A percentile compares a stretch with the other conserved stretches of the same genome.
phyloP scores from a whole-genome alignment of 2,888 invertebrate genomes.

The Macrosiphum euphorbiae region DNA sequence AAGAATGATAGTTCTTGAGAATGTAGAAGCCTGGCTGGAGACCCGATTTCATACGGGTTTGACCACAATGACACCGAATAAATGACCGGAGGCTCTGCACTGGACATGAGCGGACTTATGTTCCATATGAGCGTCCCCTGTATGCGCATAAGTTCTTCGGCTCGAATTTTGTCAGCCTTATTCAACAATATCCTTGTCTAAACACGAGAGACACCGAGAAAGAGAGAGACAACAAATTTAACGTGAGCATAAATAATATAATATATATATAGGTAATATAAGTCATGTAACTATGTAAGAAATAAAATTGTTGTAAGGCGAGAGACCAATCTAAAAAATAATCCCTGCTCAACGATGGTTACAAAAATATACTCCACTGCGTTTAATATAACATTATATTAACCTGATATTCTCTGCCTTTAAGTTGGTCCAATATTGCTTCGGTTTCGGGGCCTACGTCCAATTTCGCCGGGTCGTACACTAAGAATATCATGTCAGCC shows the following conservation, averaged over 20 bases:
- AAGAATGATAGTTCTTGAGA: slow-evolving; percentile 92
- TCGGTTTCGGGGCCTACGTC: slow-evolving; percentile 96
- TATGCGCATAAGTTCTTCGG: slow-evolving; percentile 92
- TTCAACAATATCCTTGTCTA: slow-evolving; percentile 93
- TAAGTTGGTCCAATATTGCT: slow-evolving; percentile 93
- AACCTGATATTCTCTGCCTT: slow-evolving; percentile 92
- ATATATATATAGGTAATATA: neutral
- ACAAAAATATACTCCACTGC: neutral
- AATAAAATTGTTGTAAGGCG: neutral
- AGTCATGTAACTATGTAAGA: neutral
- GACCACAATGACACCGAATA: slow-evolving; percentile 93
- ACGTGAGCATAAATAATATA: neutral
- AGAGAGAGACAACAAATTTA: neutral
- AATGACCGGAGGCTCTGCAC: slow-evolving; percentile 92
- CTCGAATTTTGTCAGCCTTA: slow-evolving; percentile 93
- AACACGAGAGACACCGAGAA: slow-evolving; percentile 21
- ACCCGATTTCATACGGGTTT: slow-evolving; percentile 84
- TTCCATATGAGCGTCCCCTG: slow-evolving; percentile 97
- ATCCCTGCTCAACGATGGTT: neutral
- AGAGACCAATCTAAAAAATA: neutral
- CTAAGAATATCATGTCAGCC: slow-evolving; percentile 94
- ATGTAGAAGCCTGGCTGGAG: slow-evolving; percentile 84
- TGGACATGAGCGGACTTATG: slow-evolving; percentile 95
- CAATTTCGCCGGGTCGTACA: slow-evolving; percentile 95
- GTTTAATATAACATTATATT: neutral